Evolutionary conservation across 2,113 vertebrate species (phyloP).

Genomic region (Leptosomus discolor): DNA sequence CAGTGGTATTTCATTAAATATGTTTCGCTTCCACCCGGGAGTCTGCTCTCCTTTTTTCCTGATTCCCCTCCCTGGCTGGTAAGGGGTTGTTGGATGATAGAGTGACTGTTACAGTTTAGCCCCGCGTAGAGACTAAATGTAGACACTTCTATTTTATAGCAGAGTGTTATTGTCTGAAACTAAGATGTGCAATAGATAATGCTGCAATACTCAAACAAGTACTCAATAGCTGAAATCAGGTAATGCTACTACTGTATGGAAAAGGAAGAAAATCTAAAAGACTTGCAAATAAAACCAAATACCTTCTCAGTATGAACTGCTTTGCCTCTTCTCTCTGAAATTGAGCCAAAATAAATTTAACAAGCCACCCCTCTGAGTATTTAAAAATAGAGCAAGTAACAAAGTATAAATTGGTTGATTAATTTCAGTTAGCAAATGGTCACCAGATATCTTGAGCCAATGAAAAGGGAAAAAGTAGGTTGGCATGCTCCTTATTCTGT

Average conservation of each 20-base stretch:
- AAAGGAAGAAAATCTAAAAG: neutral
- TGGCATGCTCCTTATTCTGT: fast-evolving
- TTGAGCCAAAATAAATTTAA: neutral
- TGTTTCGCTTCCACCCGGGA: too few species aligned
- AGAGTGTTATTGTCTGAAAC: neutral
- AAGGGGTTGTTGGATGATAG: too few species aligned
- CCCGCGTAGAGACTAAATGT: too few species aligned
- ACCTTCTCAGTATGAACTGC: neutral
- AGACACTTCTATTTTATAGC: neutral
- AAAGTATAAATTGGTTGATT: neutral
- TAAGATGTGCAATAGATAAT: neutral
- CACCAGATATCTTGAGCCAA: neutral
- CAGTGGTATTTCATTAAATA: too few species aligned
- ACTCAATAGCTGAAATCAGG: neutral
- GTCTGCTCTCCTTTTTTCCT: too few species aligned
- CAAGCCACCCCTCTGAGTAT: neutral
- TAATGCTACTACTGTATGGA: neutral
- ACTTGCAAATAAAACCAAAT: neutral
- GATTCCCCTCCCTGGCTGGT: too few species aligned
- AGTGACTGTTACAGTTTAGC: too few species aligned
- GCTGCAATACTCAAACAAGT: neutral
- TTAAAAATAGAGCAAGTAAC: neutral
- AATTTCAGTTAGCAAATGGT: neutral
- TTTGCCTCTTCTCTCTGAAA: fast-evolving
- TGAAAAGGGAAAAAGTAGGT: neutral